phyloP scores from a whole-genome alignment of 2,888 invertebrate genomes.

The Ochlodes sylvanus region DNA sequence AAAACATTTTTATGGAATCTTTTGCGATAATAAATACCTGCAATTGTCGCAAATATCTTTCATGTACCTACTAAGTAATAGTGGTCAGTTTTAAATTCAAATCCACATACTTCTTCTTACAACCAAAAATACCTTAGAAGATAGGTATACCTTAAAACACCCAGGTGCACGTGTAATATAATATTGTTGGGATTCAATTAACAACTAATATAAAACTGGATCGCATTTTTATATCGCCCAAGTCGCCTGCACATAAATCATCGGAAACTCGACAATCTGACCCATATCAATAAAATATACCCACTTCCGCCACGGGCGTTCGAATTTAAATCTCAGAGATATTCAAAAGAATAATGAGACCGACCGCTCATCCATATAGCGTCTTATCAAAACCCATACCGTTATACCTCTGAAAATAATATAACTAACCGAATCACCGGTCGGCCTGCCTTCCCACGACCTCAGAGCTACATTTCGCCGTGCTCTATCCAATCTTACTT shows the following conservation, averaged over 20 bases:
- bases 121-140: too few species aligned
- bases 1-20: too few species aligned
- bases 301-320: constrained; percentile 21
- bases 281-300: constrained; percentile 24
- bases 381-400: constrained; percentile 75
- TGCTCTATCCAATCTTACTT: constrained; percentile 81
- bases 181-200: not conserved
- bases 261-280: constrained; percentile 5
- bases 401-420: constrained; percentile 70
- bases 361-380: constrained; percentile 29
- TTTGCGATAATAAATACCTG: too few species aligned
- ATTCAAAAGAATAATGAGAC: constrained; percentile 28
- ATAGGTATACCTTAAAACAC: too few species aligned
- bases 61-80: too few species aligned
- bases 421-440: constrained; percentile 75
- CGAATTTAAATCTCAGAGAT: constrained; percentile 22
- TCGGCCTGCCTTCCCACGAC: constrained; percentile 78
- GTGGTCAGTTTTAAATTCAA: too few species aligned
- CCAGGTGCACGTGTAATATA: too few species aligned
- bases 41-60: too few species aligned
- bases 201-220: not conserved
- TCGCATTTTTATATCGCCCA: not conserved
- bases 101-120: too few species aligned
- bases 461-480: constrained; percentile 76
- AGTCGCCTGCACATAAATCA: constrained; percentile 19